Conservation (phyloP, 2,888 invertebrate species). For the Agrenia bidenticulata region DNA sequence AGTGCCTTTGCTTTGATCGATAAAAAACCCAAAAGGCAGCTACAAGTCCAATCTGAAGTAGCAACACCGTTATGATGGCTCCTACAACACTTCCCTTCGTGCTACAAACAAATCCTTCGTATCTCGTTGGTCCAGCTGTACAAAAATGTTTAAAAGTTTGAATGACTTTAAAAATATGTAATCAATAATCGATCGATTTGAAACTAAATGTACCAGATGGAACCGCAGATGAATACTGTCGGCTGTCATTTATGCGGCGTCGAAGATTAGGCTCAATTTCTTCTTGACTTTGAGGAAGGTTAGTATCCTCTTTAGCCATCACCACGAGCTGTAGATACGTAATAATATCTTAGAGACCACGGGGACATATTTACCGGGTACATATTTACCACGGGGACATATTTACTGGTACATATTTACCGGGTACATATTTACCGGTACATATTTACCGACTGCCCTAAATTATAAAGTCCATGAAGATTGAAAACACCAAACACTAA, state of each 20-base stretch:
- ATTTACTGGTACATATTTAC: too few species aligned
- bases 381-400: too few species aligned
- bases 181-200: neutral
- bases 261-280: conserved; percentile 45
- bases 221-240: conserved; percentile 44
- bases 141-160: neutral
- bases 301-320: conserved; percentile 50
- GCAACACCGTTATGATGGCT: conserved; percentile 54
- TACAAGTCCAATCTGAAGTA: conserved; percentile 54
- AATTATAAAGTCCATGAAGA: too few species aligned
- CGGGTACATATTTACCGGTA: too few species aligned
- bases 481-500: too few species aligned
- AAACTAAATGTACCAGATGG: conserved; percentile 14
- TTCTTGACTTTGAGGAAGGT: conserved; percentile 44
- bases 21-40: conserved; percentile 55
- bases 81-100: conserved; percentile 55
- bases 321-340: conserved; percentile 47
- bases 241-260: conserved; percentile 49
- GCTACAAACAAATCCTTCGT: conserved; percentile 54
- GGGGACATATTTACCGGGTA: too few species aligned
- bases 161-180: neutral
- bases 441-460: neutral
- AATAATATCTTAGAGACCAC: neutral
- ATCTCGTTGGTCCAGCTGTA: conserved; percentile 13
- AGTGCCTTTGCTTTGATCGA: conserved; percentile 54